Base-by-base conservation (phyloP, 2,888 invertebrate genomes). In the Drosophila cognata region DNA sequence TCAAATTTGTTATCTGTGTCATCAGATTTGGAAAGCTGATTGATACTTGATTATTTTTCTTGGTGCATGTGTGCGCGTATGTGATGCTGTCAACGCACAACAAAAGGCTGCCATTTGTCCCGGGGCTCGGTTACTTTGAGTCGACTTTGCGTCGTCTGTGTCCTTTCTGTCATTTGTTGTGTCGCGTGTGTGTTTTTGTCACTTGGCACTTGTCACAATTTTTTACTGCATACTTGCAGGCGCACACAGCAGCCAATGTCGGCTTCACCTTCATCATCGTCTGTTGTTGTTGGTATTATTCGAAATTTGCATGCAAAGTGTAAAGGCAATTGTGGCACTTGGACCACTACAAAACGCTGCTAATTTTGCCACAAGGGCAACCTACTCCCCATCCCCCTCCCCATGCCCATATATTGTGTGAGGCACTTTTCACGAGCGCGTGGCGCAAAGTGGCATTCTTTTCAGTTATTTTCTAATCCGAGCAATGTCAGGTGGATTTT, bases 181-280 rank as follows among this genome's bases (percentile, higher is more conserved):
- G 66, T 64, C 38, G 68, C 62, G 56, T 65, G 67, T 66, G 66
- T 68, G 70, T 71, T 61, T 79, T 73, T 73, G 66, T 84, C 81
- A 72, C 74, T 81, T 83, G 77, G 58, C 82, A 71, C 82, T 72
- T 66, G 70, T 59, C 71, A 58, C 78, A 0, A n/a, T 71, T 69
- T 69, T 82, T 69, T 58, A 57, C 70, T 79, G 89, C 83, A 84
- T 84, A 79, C 89, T 82, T 70, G 67, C 51, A 55, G 85, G 80
- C 72, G 21, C 50, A n/a, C 48, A 38, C 67, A 68, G 70, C 77
- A 80, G 48, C 77, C 52, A 50, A 33, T 21, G 28, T 52, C 36
- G 29, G 25, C 18, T 29, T 61, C 53, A 41, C 52, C 38, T 31
- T 50, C 50, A n/a, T 52, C 35, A 41, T 55, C n/a, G 18, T 7